Conservation (phyloP, 2,888 invertebrate genomes). For the Aphrophora alni region DNA sequence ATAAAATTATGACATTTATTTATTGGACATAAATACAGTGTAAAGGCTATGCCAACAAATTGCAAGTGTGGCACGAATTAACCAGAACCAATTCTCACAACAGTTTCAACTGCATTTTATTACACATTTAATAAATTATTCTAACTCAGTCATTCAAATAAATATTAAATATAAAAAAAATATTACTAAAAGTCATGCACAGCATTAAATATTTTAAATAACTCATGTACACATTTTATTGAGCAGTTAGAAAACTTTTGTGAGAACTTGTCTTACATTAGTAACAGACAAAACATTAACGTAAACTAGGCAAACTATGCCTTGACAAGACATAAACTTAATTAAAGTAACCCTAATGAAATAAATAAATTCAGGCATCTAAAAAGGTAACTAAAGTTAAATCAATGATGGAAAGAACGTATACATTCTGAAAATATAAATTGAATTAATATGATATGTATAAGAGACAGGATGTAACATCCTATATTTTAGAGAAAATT, state of each 20-base stretch:
- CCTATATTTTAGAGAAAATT: no score
- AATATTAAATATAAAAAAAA: neutral
- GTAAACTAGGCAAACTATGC: neutral
- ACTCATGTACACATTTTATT: neutral
- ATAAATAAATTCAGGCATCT: neutral
- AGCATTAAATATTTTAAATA: neutral
- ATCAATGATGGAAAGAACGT: neutral
- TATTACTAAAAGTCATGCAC: neutral
- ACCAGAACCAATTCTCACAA: neutral
- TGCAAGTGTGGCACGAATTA: neutral
- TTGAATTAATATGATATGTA: no score
- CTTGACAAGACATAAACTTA: neutral
- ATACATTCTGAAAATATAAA: neutral
- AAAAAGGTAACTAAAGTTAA: conserved; percentile 4
- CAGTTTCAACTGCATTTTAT: neutral
- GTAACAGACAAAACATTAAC: neutral
- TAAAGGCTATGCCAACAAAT: neutral
- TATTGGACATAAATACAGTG: neutral
- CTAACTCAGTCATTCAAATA: neutral
- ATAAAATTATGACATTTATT: neutral
- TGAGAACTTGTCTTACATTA: neutral
- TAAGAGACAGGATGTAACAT: no score
- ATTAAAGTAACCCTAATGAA: neutral
- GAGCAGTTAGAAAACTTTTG: neutral
- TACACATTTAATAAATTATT: neutral